phyloP scores from a whole-genome alignment of 2,888 invertebrate species.

The Liodrosophila aerea region DNA sequence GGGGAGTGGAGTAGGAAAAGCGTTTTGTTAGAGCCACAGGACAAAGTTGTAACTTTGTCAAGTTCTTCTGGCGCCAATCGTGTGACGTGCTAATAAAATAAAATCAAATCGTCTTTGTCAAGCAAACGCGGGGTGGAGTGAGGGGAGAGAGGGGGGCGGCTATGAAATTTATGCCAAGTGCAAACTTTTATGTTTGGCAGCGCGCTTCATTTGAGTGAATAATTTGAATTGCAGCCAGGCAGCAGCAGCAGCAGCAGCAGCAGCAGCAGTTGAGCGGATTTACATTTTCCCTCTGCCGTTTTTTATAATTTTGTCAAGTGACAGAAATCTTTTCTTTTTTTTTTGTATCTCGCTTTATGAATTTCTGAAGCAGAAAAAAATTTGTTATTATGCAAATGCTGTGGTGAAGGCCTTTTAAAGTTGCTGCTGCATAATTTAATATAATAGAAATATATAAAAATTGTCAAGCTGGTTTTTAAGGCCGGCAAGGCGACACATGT shows the following conservation, averaged over 20 bases:
- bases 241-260: background rate
- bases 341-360: background rate
- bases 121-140: background rate
- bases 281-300: constrained; percentile 51
- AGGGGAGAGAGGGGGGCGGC: background rate
- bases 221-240: constrained; percentile 69
- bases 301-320: constrained; percentile 55
- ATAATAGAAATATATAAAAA: constrained; percentile 16
- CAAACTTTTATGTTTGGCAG: constrained; percentile 68
- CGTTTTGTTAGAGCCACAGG: constrained; percentile 24
- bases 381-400: constrained; percentile 64
- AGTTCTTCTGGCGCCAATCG: constrained; percentile 76
- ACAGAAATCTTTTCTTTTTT: constrained; percentile 39
- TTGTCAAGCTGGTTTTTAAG: constrained; percentile 7
- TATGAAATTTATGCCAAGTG: constrained; percentile 70
- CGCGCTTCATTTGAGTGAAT: constrained; percentile 73
- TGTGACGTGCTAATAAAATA: constrained; percentile 76
- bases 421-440: constrained; percentile 58
- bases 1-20: background rate
- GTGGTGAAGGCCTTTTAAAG: constrained; percentile 35
- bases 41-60: constrained; percentile 73
- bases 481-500: constrained; percentile 58
- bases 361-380: background rate
- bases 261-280: constrained; percentile 36
- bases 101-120: constrained; percentile 55